Percentiles rank a stretch among this genome's conserved stretches.
Conservation (phyloP, 2,113 vertebrate genomes). For the Solea solea region DNA sequence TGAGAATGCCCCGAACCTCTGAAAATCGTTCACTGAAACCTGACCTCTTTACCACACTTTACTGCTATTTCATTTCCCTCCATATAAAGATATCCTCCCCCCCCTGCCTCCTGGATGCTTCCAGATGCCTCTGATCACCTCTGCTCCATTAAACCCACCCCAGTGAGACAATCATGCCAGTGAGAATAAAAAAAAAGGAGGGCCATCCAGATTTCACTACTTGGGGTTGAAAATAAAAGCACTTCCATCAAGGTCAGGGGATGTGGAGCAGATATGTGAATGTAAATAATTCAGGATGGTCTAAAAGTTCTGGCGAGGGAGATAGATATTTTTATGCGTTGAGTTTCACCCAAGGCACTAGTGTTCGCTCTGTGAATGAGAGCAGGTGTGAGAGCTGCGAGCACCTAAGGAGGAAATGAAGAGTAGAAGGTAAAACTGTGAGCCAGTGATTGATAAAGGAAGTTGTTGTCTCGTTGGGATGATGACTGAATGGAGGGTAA, state of each 20-base stretch:
- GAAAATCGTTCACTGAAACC: neutral
- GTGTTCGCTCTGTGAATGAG: slow-evolving; percentile 33
- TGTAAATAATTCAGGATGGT: slow-evolving; percentile 77
- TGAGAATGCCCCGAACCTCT: neutral
- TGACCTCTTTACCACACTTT: slow-evolving; percentile 21
- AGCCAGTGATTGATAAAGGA: slow-evolving; percentile 17
- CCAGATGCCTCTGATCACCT: slow-evolving; percentile 52
- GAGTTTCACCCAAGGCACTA: slow-evolving; percentile 57
- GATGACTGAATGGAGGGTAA: slow-evolving; percentile 28
- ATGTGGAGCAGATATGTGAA: slow-evolving; percentile 65
- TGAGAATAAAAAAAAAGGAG: slow-evolving; percentile 23
- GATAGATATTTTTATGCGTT: slow-evolving; percentile 56
- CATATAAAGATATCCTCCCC: slow-evolving; percentile 18
- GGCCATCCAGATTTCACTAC: slow-evolving; percentile 64
- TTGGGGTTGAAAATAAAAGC: slow-evolving; percentile 74
- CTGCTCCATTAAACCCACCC: slow-evolving; percentile 62
- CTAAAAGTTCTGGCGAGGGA: slow-evolving; percentile 67
- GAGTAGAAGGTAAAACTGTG: neutral
- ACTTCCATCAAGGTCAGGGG: slow-evolving; percentile 67
- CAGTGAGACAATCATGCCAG: slow-evolving; percentile 33
- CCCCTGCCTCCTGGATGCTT: slow-evolving; percentile 28
- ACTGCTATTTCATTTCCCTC: neutral
- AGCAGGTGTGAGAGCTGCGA: slow-evolving; percentile 24
- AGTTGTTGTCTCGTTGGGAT: slow-evolving; percentile 16
- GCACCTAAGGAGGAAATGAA: neutral